phyloP scores from a whole-genome alignment of 2,113 vertebrate genomes.

The Myiozetetes cayanensis region DNA sequence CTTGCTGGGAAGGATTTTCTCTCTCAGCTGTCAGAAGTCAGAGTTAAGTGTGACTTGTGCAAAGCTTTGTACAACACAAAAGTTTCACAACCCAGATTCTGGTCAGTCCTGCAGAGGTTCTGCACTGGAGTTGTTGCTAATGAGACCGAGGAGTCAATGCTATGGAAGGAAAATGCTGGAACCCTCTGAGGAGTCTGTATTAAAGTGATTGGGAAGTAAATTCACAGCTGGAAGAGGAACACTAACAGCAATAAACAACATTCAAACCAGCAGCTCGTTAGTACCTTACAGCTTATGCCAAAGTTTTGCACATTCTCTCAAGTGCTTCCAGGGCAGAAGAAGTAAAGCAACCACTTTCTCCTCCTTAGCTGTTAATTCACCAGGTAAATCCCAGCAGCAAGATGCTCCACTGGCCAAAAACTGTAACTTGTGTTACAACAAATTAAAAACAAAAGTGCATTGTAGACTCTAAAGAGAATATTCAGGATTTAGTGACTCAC shows the following conservation, averaged over 20 bases:
- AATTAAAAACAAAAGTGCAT: neutral
- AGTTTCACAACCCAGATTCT: neutral
- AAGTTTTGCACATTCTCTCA: neutral
- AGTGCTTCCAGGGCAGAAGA: neutral
- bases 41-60: neutral
- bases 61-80: neutral
- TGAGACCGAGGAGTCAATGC: neutral
- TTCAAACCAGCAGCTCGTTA: neutral
- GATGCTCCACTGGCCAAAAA: conserved; percentile 26
- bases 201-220: neutral
- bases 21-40: neutral
- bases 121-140: neutral
- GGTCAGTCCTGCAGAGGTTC: neutral
- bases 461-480: neutral
- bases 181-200: neutral
- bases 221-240: neutral
- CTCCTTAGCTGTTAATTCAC: neutral
- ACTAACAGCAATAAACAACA: neutral
- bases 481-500: neutral
- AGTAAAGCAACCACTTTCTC: neutral
- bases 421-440: neutral
- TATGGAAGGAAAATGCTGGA: neutral
- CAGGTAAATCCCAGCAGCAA: neutral
- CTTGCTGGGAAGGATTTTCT: neutral
- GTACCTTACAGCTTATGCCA: neutral